Base-by-base conservation (phyloP, 1,140 invertebrate genomes). In the Archegozetes longisetosus region DNA sequence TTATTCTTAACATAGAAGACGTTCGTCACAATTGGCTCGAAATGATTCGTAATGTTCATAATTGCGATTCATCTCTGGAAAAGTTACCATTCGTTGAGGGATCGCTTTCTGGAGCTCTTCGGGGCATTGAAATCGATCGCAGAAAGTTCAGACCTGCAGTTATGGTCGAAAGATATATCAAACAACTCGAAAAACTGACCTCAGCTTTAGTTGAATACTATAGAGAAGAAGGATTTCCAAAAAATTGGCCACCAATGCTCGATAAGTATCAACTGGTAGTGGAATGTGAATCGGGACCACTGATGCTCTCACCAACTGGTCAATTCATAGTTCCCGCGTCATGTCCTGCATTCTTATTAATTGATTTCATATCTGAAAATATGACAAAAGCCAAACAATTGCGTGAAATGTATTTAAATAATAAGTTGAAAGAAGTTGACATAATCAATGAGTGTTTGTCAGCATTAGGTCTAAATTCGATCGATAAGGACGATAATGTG, bases 301-400 rank as follows among this genome's bases (percentile, higher is more conserved):
- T 94, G 47, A 91, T 90, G 86, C 77, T 93, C n/a, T 88, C 86
- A 6, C 87, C 87, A 1, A 90, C 85, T 40, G 89, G 89, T 23
- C 87, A 92, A 72, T 87, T 93, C 65, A 89, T 92, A 50, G 86
- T 87, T 0, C 89, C 89, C 25, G 83, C 85, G 20, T 87, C 87
- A 0, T 90, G 88, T 70, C 88, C 89, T 12, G 83, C 85, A 0
- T 82, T 81, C 63, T 79, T 91, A 59, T 73, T 92, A 40, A 80
- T 92, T 1, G 84, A 82, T 66, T 94, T 90, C 68, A 84, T 94
- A 40, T 78, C 80, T 4, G 79, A 82, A 25, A 79, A 89, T 70
- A 77, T 91, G 64, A 74, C 82, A 29, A 77, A 84, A 68, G 88
- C 88, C 0, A 77, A 76, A 46, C 71, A 81, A 61, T 78, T 80